Base-by-base conservation (phyloP, 2,113 vertebrate genomes). In the Labeo rohita region DNA sequence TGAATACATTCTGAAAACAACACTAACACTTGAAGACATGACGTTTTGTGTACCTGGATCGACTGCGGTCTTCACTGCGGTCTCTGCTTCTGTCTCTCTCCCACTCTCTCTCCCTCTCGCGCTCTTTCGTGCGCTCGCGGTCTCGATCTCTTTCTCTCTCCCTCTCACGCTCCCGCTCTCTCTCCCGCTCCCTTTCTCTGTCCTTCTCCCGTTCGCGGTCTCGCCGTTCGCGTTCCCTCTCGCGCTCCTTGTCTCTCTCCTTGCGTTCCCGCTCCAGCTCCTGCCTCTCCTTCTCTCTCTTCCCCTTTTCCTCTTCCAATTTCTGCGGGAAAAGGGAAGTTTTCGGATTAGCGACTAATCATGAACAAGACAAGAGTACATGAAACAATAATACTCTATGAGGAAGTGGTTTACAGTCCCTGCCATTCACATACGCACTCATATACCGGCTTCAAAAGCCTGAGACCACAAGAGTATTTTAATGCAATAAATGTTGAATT, bases 291-390 rank as follows among this genome's bases (percentile, higher is more conserved):
- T 95, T 95, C 91, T 95, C 98, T 90, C 97, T 95, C 96, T 99
- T 99, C 93, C 98, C 98, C 94, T 99, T 99, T 95, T 99, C 98
- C 95, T 99, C 98, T 94, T 99, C 98, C 92, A 99, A 96, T 97
- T 99, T 99, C 98, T 99, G 98, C 93, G 94, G 97, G 96, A 95
- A 96, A 97, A 96, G 93, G 92, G 93, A 77, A 89, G n/a, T n/a
- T 84, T 84, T 54, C 6, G 68, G 70, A 88, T 95, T 56, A 93
- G 90, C 65, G 23, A 77, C 28, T 49, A 86, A 65, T 74, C 45
- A 79, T 10, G 78, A 77, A 72, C 45, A 66, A 74, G 79, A 47
- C n/a, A n/a, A 0, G 18, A 36, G 59, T 77, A 45, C 66, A 65
- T n/a, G 80, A 66, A 80, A 85, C 36, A 13, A 49, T 65, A 52